Base-by-base conservation (phyloP, 2,113 vertebrate genomes). In the Phylloscopus trochiloides region DNA sequence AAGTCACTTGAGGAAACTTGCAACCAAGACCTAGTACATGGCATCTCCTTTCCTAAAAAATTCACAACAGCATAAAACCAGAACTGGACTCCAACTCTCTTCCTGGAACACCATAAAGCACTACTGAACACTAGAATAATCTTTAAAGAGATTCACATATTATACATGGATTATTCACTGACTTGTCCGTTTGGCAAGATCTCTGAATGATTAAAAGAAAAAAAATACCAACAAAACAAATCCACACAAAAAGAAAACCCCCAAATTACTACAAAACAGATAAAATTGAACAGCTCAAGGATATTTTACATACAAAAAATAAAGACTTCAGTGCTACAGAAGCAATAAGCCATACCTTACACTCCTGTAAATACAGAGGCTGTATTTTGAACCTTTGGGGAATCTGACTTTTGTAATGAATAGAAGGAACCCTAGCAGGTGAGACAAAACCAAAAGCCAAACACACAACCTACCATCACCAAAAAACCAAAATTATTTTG, bases 81-180 rank as follows among this genome's bases (percentile, higher is more conserved):
- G 48, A 85, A 90, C 13, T 3, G 8, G 68, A 45, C 11, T 75
- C 32, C 12, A 71, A 31, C 38, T 94, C 38, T 59, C 62, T 54
- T 62, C 40, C 77, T 84, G 63, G 32, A 93, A 26, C 34, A 34
- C 9, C n/a, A 91, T 47, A 73, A 67, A 86, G 63, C 55, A 36
- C 67, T 61, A 88, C 2, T 62, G 58, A 86, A 17, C 73, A 51
- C 17, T 17, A 67, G 51, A 95, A 74, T n/a, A 16, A 85, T 34
- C 43, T 65, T 87, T 47, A 58, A 91, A 89, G 47, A 91, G 19
- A 92, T 70, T 92, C 94, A 96, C 72, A 87, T 88, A 73, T 17
- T 79, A 72, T 10, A 59, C 22, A 82, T 59, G 63, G 74, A 73
- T 81, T 88, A 82, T 61, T 61, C 62, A 73, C n/a, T 47, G 38